Base-by-base conservation (phyloP, 2,797 vertebrate genomes). In the Oreortyx pictus region DNA sequence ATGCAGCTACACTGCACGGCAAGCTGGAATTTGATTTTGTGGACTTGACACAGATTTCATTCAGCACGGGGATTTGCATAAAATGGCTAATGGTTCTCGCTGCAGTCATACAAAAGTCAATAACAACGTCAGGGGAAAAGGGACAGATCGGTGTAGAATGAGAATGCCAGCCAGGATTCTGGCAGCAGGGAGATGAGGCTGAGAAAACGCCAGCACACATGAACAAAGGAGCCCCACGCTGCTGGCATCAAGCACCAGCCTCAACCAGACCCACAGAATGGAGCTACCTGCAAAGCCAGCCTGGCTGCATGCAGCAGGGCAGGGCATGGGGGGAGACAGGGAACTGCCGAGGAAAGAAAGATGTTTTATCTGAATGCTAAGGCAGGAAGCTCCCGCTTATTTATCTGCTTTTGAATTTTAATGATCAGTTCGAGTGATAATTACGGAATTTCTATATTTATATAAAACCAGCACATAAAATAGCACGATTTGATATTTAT, bases 381-480 rank as follows among this genome's bases (percentile, higher is more conserved):
- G 70, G 89, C 95, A 95, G 92, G 90, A 97, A 96, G 94, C 96
- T 92, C 91, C 27, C 29, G 94, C 93, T 97, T 97, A 96, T 97
- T 97, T 96, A 95, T 97, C 94, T 96, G 97, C 96, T 96, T 97
- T 96, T 94, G 97, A 97, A 97, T 97, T 96, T 97, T 97, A 97
- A 97, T 97, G 95, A 97, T 94, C 86, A 96, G 93, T 97, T 96
- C 44, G 37, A 96, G 92, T 94, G 89, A 95, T 97, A 97, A 98
- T 98, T 98, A 97, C 93, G 94, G 97, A 97, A 97, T 97, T 98
- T 96, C 95, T 97, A 82, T 97, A 97, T 97, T 97, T 97, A 97
- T 97, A 97, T 92, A 97, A 97, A 97, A 95, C 95, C 90, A 96
- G 95, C 96, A 90, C 93, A 96, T 85, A 95, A 97, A 97, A 97